phyloP scores from a whole-genome alignment of 1,140 invertebrate species.

The Pseudomyrmex pallidus region DNA sequence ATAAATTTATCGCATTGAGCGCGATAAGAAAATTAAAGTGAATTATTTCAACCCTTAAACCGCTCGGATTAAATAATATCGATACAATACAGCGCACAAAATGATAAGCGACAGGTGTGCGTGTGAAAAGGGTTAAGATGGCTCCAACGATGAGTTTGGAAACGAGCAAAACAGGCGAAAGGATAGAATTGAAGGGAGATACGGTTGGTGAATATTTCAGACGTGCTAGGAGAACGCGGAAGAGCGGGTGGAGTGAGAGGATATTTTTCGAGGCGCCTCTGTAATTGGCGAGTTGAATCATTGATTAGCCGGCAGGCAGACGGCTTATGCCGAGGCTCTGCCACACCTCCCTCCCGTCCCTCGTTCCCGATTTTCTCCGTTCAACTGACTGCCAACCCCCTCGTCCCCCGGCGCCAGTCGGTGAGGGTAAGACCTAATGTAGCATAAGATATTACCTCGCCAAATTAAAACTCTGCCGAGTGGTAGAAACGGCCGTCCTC shows the following conservation, averaged over 20 bases:
- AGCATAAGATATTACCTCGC: constrained; percentile 78
- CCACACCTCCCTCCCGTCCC: constrained; percentile 43
- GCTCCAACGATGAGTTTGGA: neutral
- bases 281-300: constrained; percentile 82
- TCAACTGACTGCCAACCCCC: constrained; percentile 56
- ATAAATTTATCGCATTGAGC: neutral
- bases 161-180: constrained; percentile 42
- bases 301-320: constrained; percentile 79
- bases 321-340: constrained; percentile 72
- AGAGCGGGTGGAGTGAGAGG: constrained; percentile 52
- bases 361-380: constrained; percentile 46
- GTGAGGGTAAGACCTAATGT: constrained; percentile 72
- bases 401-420: neutral
- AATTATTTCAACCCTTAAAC: neutral
- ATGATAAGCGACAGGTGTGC: neutral
- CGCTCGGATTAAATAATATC: neutral
- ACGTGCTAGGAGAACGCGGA: constrained; percentile 28
- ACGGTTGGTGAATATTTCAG: constrained; percentile 76
- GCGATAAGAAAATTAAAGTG: neutral
- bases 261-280: constrained; percentile 78
- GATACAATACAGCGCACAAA: neutral
- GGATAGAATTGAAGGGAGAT: constrained; percentile 65
- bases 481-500: constrained; percentile 49
- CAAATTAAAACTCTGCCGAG: constrained; percentile 76
- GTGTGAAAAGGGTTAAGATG: constrained; percentile 9